phyloP scores from a whole-genome alignment of 2,888 invertebrate species.

The Eupithecia dodoneata region DNA sequence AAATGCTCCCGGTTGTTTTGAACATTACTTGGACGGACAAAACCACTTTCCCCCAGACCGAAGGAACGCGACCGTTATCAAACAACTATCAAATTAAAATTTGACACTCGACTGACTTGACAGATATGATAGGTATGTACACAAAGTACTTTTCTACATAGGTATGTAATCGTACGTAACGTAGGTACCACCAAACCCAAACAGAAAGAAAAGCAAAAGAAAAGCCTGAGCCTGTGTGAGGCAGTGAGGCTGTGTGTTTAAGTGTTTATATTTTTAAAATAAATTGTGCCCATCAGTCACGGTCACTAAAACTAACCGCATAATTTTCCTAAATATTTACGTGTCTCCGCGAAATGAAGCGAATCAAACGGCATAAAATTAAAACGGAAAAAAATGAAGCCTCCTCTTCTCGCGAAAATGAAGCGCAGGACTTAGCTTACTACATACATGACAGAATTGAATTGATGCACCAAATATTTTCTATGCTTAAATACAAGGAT shows the following conservation, averaged over 20 bases:
- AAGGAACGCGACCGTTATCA: not conserved
- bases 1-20: too few species aligned
- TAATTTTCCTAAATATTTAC: not conserved
- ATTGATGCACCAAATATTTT: conserved; percentile 85
- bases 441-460: conserved; percentile 85
- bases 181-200: too few species aligned
- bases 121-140: not conserved
- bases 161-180: too few species aligned
- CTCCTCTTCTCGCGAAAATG: conserved; percentile 49
- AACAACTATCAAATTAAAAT: not conserved
- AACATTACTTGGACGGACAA: too few species aligned
- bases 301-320: not conserved
- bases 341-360: conserved; percentile 32
- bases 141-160: too few species aligned
- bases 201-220: too few species aligned
- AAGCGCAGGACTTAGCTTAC: conserved; percentile 81
- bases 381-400: conserved; percentile 66
- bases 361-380: conserved; percentile 58
- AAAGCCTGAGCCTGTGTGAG: too few species aligned
- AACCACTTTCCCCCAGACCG: too few species aligned
- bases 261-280: too few species aligned
- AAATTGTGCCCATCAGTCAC: too few species aligned
- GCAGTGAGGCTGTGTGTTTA: too few species aligned
- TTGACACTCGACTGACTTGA: not conserved
- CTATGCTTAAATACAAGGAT: conserved; percentile 82